phyloP scores from a whole-genome alignment of 2,888 invertebrate genomes.

The Hypolimnas misippus region DNA sequence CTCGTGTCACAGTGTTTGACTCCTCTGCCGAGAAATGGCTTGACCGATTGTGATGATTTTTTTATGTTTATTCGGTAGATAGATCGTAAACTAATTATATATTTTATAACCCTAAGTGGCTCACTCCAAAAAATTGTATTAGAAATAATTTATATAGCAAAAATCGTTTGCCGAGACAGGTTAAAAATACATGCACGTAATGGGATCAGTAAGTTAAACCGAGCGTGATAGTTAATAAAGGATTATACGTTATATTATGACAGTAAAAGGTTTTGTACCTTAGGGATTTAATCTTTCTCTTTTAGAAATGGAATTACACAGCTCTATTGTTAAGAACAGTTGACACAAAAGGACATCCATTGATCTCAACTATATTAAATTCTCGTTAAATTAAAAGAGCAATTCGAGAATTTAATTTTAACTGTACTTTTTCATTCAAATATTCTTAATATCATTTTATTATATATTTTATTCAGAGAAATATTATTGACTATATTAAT shows the following conservation, averaged over 20 bases:
- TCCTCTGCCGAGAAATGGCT: too few species aligned
- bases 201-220: neutral
- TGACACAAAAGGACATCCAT: slow-evolving; percentile 16
- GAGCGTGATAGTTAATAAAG: neutral
- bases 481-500: too few species aligned
- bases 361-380: slow-evolving; percentile 13
- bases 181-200: neutral
- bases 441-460: neutral
- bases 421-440: neutral
- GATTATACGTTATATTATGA: neutral
- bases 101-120: too few species aligned
- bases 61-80: too few species aligned
- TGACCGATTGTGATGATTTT: too few species aligned
- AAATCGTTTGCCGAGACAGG: too few species aligned
- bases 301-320: slow-evolving; percentile 8
- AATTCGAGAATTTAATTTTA: slow-evolving; percentile 1
- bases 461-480: too few species aligned
- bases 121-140: too few species aligned
- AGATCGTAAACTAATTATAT: too few species aligned
- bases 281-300: neutral
- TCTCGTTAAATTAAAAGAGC: slow-evolving; percentile 8
- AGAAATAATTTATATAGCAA: too few species aligned
- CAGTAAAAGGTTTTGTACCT: neutral
- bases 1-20: too few species aligned
- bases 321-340: slow-evolving; percentile 9